These are phyloP conservation scores for Chloebia gouldiae DNA, from an alignment of 2,113 vertebrate genomes.

Conservation along the genomic window DNA sequence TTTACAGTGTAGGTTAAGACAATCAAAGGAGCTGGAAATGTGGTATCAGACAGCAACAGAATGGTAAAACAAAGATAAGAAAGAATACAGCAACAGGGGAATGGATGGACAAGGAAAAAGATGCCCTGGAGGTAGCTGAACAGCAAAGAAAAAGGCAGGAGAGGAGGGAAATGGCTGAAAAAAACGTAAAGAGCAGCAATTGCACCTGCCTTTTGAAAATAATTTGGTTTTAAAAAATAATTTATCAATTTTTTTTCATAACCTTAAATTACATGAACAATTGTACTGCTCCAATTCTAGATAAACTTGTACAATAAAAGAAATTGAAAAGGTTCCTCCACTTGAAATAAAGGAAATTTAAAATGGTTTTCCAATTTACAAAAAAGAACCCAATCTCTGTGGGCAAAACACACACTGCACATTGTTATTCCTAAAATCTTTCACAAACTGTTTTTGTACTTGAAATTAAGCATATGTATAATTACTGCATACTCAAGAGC, in stretches of 20 bases:
- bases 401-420: background rate
- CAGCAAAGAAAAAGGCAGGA: background rate
- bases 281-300: background rate
- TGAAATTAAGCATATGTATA: background rate
- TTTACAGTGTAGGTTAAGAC: background rate
- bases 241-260: background rate
- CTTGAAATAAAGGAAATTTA: background rate
- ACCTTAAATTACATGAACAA: background rate
- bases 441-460: background rate
- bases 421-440: background rate
- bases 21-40: background rate
- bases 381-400: rapidly evolving
- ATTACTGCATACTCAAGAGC: background rate
- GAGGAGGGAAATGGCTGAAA: background rate
- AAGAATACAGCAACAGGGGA: background rate
- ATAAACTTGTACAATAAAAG: background rate
- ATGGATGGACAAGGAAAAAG: background rate
- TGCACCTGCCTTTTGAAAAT: background rate
- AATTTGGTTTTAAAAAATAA: background rate
- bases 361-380: background rate
- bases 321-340: background rate
- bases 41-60: background rate
- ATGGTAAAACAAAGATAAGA: background rate
- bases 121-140: background rate
- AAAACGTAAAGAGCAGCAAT: background rate